These are phyloP conservation scores for Tringa solitaria DNA, from an alignment of 2,113 vertebrate species.

Conservation along the genomic window DNA sequence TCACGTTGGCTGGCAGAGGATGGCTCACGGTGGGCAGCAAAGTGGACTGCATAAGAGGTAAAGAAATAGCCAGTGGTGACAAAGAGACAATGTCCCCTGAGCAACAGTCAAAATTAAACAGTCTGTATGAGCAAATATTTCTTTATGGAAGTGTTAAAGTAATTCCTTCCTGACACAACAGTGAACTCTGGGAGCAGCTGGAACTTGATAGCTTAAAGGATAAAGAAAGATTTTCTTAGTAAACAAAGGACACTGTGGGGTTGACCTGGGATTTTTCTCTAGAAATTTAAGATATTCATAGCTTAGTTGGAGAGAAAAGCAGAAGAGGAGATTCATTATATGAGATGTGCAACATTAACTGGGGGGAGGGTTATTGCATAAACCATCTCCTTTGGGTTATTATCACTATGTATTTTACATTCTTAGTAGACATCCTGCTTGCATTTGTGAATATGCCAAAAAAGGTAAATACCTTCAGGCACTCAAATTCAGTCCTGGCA, in stretches of 20 bases:
- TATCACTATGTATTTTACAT: neutral
- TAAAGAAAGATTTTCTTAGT: conserved; percentile 10
- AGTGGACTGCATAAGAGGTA: neutral
- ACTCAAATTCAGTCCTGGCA: neutral
- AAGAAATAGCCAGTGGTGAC: neutral
- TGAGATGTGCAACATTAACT: neutral
- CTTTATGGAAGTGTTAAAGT: neutral
- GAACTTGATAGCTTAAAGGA: conserved; percentile 25
- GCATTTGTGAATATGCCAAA: neutral
- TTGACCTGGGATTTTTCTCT: neutral
- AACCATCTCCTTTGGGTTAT: neutral
- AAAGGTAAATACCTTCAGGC: neutral
- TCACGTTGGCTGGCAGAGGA: neutral
- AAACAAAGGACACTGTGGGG: neutral
- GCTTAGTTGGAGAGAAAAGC: neutral
- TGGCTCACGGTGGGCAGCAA: neutral
- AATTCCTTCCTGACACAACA: conserved; percentile 6
- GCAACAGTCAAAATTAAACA: neutral
- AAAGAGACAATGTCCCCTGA: neutral
- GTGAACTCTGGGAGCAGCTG: conserved; percentile 16
- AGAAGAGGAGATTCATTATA: neutral
- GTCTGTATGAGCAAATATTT: neutral
- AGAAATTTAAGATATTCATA: neutral
- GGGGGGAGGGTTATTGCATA: neutral
- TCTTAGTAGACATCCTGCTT: neutral